Evolutionary conservation across 2,888 invertebrate genomes (phyloP), one percentile per base, ranked within the genome.

Genomic region (Selenia dentaria): DNA sequence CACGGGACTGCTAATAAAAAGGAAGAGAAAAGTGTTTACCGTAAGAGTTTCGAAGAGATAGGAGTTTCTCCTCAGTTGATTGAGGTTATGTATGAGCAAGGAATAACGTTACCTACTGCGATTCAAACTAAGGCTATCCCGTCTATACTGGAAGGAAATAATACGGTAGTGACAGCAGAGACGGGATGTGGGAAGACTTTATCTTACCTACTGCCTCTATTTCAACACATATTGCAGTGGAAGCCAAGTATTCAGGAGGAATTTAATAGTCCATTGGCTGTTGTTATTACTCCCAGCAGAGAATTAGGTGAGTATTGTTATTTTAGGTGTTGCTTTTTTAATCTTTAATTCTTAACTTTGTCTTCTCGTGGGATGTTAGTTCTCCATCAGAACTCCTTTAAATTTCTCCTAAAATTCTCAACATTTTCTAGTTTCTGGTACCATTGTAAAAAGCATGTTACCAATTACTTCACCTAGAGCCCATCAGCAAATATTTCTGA

Each of bases 181-280:
- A 97, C 98, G 0, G 98, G 99, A 0, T 97, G 97, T 83, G 99
- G 99, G 1, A 99, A 99, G 88, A 99, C 98, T 0, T 81, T 97
- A 24, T 94, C 97, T 0, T 99, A 97, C 80, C 86, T 98, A 39
- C 62, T 97, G 40, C 98, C 99, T 0, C 87, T 98, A 31, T 79
- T 98, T 38, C 93, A 97, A 59, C 93, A 94, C 64, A 89, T 97
- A 36, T 61, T 93, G 11, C 56, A 82, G 10, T 91, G 91, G 84
- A 92, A 93, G 69, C 71, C 81, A 6, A 67, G 70, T 50, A 52
- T 82, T 0, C 58, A 82, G 0, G 87, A 92, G 39, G 77, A 85
- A 18, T 84, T 92, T 6, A 97, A 97, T 64, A 91, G 93, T 47
- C 98, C 99, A 0, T 71, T 93, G 24, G 95, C 93, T 29, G 80